Conservation (phyloP, 2,888 invertebrate species). For the Zele albiditarsus region DNA sequence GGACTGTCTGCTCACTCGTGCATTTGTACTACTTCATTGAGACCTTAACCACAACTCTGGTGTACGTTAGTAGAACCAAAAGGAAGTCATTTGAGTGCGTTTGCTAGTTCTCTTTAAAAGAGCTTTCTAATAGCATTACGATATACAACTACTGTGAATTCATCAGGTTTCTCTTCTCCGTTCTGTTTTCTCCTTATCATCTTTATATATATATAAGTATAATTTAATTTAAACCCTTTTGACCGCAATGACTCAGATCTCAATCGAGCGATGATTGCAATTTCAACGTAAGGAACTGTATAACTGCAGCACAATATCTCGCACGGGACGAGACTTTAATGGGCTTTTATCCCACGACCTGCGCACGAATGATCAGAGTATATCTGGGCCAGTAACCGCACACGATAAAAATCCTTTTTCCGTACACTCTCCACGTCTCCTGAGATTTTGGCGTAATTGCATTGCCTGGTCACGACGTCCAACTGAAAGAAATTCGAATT, state of each 20-base stretch:
- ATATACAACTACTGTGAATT: neutral
- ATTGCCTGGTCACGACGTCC: slow-evolving; percentile 17
- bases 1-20: neutral
- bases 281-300: slow-evolving; percentile 20
- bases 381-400: slow-evolving; percentile 5
- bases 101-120: slow-evolving; percentile 10
- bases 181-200: neutral
- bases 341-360: slow-evolving; percentile 5
- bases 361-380: slow-evolving; percentile 33
- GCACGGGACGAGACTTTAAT: slow-evolving; percentile 20
- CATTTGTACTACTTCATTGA: slow-evolving; percentile 31
- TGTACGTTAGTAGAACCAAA: neutral
- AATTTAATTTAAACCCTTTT: neutral
- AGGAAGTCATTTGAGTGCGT: slow-evolving; percentile 1
- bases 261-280: slow-evolving; percentile 35
- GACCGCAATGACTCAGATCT: slow-evolving; percentile 16
- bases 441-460: slow-evolving; percentile 36
- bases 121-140: neutral
- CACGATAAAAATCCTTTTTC: slow-evolving; percentile 24
- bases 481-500: slow-evolving; percentile 24
- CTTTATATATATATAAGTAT: neutral
- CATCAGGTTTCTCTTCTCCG: neutral
- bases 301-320: slow-evolving; percentile 8
- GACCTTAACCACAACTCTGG: neutral
- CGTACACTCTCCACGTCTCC: slow-evolving; percentile 33